Percentiles rank a stretch among this genome's conserved stretches.
phyloP scores from a whole-genome alignment of 2,113 vertebrate genomes.

The Antechinus flavipes region DNA sequence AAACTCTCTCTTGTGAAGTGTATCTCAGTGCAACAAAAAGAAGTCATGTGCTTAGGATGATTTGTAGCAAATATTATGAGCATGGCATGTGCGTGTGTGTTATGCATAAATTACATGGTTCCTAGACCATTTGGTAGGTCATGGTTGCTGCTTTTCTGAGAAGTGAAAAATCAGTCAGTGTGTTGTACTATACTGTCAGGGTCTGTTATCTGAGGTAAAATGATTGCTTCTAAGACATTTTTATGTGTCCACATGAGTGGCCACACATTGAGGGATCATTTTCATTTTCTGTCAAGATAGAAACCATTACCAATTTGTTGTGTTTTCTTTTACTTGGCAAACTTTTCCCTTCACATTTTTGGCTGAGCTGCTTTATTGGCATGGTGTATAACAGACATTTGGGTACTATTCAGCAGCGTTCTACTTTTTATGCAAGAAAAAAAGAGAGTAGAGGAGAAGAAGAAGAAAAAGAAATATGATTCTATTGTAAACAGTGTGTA shows the following conservation, averaged over 20 bases:
- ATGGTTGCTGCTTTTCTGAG: slow-evolving; percentile 77
- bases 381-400: slow-evolving; percentile 81
- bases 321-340: slow-evolving; percentile 89
- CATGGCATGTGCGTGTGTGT: slow-evolving; percentile 64
- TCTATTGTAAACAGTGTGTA: slow-evolving; percentile 86
- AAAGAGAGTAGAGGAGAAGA: slow-evolving; percentile 29
- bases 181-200: slow-evolving; percentile 81
- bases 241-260: slow-evolving; percentile 86
- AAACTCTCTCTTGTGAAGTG: slow-evolving; percentile 66
- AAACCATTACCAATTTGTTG: slow-evolving; percentile 89
- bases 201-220: slow-evolving; percentile 87
- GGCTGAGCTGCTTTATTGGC: slow-evolving; percentile 86
- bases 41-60: slow-evolving; percentile 64
- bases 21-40: slow-evolving; percentile 57
- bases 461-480: slow-evolving; percentile 83
- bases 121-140: slow-evolving; percentile 77
- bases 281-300: slow-evolving; percentile 88
- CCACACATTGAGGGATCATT: slow-evolving; percentile 89
- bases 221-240: slow-evolving; percentile 86
- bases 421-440: slow-evolving; percentile 84
- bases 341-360: slow-evolving; percentile 85
- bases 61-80: slow-evolving; percentile 70
- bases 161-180: slow-evolving; percentile 77
- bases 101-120: slow-evolving; percentile 73
- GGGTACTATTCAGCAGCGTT: slow-evolving; percentile 86